A percentile compares a stretch with the other conserved stretches of the same genome.
Conservation (phyloP, 2,888 invertebrate genomes). For the Furcula furcula region DNA sequence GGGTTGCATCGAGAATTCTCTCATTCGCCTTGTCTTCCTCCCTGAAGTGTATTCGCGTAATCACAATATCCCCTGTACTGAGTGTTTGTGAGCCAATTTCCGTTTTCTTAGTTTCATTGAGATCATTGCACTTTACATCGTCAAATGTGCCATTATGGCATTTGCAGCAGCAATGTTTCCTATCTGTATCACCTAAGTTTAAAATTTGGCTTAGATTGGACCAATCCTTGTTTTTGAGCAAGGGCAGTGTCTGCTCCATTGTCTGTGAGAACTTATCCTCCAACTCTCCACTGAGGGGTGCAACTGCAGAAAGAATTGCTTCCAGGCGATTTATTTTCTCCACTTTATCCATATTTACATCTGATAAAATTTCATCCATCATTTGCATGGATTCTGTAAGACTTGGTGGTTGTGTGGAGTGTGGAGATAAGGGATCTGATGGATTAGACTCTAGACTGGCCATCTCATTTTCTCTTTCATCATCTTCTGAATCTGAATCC, state of each 20-base stretch:
- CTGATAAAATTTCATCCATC: conserved; percentile 91
- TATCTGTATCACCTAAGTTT: conserved; percentile 67
- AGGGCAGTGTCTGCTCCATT: conserved; percentile 76
- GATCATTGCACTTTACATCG: conserved; percentile 65
- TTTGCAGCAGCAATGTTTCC: conserved; percentile 78
- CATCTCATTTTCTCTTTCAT: conserved; percentile 88
- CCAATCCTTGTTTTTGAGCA: conserved; percentile 79
- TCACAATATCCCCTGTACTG: conserved; percentile 95
- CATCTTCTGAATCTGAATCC: conserved; percentile 88
- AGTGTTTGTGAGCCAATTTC: conserved; percentile 90
- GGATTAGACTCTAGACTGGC: conserved; percentile 91
- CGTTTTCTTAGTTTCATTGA: conserved; percentile 69
- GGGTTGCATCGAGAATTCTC: conserved; percentile 71
- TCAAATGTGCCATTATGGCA: conserved; percentile 77
- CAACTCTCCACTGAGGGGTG: conserved; percentile 84
- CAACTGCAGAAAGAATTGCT: conserved; percentile 91
- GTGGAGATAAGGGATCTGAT: conserved; percentile 89
- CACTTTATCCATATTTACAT: conserved; percentile 90
- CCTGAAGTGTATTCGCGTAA: conserved; percentile 88
- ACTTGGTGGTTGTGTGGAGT: conserved; percentile 90
- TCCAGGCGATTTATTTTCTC: conserved; percentile 94
- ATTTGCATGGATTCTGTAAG: conserved; percentile 95
- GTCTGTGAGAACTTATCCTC: conserved; percentile 77
- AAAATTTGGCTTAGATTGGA: conserved; percentile 76
- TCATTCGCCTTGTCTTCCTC: conserved; percentile 76